Percentiles rank a stretch among this genome's conserved stretches.
These are phyloP conservation scores for Saguinus midas DNA, from an alignment of 2,113 vertebrate genomes.

Conservation along the genomic window DNA sequence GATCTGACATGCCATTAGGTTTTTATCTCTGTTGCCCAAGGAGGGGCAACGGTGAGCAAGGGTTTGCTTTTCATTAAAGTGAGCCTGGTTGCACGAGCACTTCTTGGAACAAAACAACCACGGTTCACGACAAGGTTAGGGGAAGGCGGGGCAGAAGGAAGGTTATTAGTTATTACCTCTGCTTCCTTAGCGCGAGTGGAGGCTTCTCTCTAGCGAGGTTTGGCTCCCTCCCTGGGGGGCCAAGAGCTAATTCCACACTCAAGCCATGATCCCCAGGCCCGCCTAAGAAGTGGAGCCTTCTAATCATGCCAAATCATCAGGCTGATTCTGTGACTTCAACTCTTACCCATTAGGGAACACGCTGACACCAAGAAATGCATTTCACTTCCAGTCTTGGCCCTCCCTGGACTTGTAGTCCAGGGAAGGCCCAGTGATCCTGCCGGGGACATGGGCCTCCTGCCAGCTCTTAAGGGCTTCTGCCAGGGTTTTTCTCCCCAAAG, in stretches of 20 bases:
- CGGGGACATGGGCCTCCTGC: background rate
- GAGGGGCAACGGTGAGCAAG: constrained; percentile 58
- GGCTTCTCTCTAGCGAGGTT: constrained; percentile 49
- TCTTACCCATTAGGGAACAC: constrained; percentile 79
- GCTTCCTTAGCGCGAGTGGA: constrained; percentile 59
- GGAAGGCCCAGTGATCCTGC: background rate
- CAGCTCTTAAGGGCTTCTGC: background rate
- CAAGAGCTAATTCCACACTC: constrained; percentile 66
- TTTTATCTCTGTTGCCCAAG: constrained; percentile 78
- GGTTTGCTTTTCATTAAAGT: constrained; percentile 84
- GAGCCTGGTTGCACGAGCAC: constrained; percentile 72
- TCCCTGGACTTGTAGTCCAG: constrained; percentile 62
- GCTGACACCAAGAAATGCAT: constrained; percentile 81
- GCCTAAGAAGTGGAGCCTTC: constrained; percentile 67
- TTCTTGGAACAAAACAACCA: constrained; percentile 73
- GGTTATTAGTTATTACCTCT: constrained; percentile 73
- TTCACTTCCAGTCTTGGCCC: constrained; percentile 72
- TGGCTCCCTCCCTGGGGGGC: constrained; percentile 51
- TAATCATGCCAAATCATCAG: constrained; percentile 77
- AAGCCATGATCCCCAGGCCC: background rate
- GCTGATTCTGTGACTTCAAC: constrained; percentile 79
- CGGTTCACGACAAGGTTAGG: constrained; percentile 76
- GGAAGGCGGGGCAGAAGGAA: constrained; percentile 52
- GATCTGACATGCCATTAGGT: constrained; percentile 75
- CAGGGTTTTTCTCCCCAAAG: background rate